These are phyloP conservation scores for Oceanodroma leucorhoa DNA, from an alignment of 2,797 vertebrate genomes.

Conservation along the genomic window DNA sequence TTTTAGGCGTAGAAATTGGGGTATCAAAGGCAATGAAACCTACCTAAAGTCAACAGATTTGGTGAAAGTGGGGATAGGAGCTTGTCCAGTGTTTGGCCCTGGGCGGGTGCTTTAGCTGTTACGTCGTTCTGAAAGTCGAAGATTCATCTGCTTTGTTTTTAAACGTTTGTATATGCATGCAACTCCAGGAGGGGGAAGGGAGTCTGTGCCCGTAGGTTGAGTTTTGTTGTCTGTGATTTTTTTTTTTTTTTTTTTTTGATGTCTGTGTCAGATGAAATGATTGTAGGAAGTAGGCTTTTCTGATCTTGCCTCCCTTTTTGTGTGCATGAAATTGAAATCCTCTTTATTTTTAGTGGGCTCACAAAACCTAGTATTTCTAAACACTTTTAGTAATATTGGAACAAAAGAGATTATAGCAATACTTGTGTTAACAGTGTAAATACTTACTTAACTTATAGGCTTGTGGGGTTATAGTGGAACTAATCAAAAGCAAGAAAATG, in stretches of 20 bases:
- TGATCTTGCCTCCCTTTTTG: background rate
- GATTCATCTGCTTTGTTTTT: background rate
- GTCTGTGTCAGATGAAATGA: background rate
- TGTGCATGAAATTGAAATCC: background rate
- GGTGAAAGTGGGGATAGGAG: fast-evolving
- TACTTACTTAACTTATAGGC: slow-evolving; percentile 76
- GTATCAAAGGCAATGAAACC: fast-evolving
- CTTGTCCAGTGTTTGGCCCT: background rate
- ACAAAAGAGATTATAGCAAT: background rate
- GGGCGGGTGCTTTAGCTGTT: background rate
- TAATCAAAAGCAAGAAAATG: slow-evolving; percentile 98
- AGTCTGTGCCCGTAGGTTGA: background rate
- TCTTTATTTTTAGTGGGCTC: background rate
- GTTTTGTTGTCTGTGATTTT: background rate
- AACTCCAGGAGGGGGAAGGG: background rate
- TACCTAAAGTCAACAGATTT: background rate
- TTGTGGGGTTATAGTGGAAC: slow-evolving; percentile 94
- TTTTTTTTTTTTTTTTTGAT: background rate
- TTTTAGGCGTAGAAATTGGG: fast-evolving
- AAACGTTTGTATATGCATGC: fast-evolving
- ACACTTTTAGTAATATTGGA: background rate
- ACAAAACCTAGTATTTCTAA: background rate
- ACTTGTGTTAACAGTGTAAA: background rate
- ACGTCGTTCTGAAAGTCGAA: background rate
- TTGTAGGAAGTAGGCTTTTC: background rate